Conservation (phyloP, 2,113 vertebrate species). For the Hepsetus odoe region DNA sequence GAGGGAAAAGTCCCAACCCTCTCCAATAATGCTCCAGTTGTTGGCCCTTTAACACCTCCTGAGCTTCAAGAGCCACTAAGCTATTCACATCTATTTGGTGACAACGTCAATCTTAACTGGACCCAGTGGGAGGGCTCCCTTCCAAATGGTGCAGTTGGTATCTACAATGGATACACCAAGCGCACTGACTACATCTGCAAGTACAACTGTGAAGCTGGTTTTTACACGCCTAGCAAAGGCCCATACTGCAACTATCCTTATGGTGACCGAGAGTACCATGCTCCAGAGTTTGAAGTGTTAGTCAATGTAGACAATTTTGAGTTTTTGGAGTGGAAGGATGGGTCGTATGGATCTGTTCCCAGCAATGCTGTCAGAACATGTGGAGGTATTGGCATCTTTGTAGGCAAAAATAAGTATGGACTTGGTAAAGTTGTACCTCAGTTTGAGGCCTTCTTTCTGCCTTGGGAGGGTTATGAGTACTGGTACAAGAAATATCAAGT, state of each 20-base stretch:
- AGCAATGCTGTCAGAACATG: slow-evolving; percentile 68
- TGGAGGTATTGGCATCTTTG: slow-evolving; percentile 59
- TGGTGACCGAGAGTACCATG: slow-evolving; percentile 67
- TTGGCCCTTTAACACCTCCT: slow-evolving; percentile 50
- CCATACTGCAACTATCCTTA: slow-evolving; percentile 76
- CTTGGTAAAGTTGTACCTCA: slow-evolving; percentile 76
- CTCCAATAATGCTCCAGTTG: not conserved
- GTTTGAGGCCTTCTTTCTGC: slow-evolving; percentile 75
- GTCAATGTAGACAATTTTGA: slow-evolving; percentile 77
- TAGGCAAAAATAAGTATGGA: slow-evolving; percentile 78
- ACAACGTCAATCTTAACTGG: slow-evolving; percentile 76
- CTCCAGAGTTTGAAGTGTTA: slow-evolving; percentile 69
- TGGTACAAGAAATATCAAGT: slow-evolving; percentile 78
- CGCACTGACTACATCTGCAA: slow-evolving; percentile 76
- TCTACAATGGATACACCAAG: slow-evolving; percentile 74
- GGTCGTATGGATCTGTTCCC: slow-evolving; percentile 69
- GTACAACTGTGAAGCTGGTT: slow-evolving; percentile 72
- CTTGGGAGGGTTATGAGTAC: slow-evolving; percentile 75
- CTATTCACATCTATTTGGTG: slow-evolving; percentile 60
- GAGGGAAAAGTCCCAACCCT: slow-evolving; percentile 60
- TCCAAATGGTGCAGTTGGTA: slow-evolving; percentile 68
- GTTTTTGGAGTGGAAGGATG: slow-evolving; percentile 75
- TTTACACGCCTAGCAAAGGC: slow-evolving; percentile 71
- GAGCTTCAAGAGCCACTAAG: slow-evolving; percentile 56
- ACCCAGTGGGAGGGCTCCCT: slow-evolving; percentile 61